A percentile compares a stretch with the other conserved stretches of the same genome.
phyloP scores from a whole-genome alignment of 2,797 vertebrate genomes.

The Syndactyla subalaris region DNA sequence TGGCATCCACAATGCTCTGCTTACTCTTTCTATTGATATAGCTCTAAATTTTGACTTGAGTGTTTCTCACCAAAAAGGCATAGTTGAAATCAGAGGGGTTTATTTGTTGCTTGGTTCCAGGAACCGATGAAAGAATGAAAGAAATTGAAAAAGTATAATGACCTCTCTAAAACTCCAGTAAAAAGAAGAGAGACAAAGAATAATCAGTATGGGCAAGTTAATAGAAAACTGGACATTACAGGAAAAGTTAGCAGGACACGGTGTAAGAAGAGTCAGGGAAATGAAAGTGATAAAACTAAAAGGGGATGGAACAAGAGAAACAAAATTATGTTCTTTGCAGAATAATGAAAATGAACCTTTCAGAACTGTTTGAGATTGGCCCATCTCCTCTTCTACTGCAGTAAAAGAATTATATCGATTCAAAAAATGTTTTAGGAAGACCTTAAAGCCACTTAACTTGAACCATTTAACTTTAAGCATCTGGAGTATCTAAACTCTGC shows the following conservation, averaged over 20 bases:
- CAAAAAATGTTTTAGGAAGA: not conserved
- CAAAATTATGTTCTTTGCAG: not conserved
- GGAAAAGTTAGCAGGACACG: slow-evolving; percentile 4
- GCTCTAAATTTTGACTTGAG: not conserved
- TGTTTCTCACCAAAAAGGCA: not conserved
- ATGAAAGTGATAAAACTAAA: not conserved
- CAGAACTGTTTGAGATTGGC: not conserved
- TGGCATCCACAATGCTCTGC: not conserved
- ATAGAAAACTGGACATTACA: not conserved
- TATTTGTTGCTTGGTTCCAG: not conserved
- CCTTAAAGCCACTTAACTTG: not conserved
- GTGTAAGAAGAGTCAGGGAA: not conserved
- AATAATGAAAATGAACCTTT: not conserved
- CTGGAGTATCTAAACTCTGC: not conserved
- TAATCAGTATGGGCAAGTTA: not conserved
- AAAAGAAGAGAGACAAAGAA: not conserved
- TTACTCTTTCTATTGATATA: not conserved
- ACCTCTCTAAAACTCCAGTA: not conserved
- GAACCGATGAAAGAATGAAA: not conserved
- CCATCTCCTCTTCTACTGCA: not conserved
- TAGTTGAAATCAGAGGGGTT: not conserved
- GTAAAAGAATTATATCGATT: not conserved
- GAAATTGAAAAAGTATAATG: not conserved
- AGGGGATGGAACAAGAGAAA: not conserved
- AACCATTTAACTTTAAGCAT: not conserved